Conservation (phyloP, 2,113 vertebrate genomes). For the Mola mola region DNA sequence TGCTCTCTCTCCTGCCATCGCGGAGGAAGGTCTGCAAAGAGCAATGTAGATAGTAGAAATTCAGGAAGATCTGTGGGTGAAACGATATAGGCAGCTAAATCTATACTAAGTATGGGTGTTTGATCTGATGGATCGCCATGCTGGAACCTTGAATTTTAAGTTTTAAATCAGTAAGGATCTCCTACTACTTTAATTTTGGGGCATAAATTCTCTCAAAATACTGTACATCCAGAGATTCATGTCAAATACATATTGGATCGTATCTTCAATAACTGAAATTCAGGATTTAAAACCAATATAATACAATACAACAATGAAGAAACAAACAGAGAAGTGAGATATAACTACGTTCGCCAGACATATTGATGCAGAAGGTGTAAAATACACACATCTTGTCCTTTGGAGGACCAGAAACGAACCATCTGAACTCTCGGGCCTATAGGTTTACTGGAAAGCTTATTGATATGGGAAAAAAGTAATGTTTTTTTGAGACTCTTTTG, state of each 20-base stretch:
- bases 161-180: conserved; percentile 15
- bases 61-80: background rate
- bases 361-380: background rate
- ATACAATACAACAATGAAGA: background rate
- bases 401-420: conserved; percentile 35
- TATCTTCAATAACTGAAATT: background rate
- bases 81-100: conserved; percentile 10
- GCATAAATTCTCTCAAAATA: background rate
- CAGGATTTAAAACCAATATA: background rate
- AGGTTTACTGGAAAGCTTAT: conserved; percentile 52
- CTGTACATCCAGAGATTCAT: background rate
- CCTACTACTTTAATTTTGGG: background rate
- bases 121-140: background rate
- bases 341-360: no score
- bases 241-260: background rate
- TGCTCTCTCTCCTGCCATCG: conserved; percentile 93
- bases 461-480: conserved; percentile 62
- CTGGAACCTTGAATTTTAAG: background rate
- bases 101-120: background rate
- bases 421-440: conserved; percentile 27
- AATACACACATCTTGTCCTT: conserved; percentile 48
- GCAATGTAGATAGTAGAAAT: background rate
- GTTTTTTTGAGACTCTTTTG: conserved; percentile 68
- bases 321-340: no score
- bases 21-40: conserved; percentile 87